Base-by-base conservation (phyloP, 2,888 invertebrate species). In the Lycia hirtaria region DNA sequence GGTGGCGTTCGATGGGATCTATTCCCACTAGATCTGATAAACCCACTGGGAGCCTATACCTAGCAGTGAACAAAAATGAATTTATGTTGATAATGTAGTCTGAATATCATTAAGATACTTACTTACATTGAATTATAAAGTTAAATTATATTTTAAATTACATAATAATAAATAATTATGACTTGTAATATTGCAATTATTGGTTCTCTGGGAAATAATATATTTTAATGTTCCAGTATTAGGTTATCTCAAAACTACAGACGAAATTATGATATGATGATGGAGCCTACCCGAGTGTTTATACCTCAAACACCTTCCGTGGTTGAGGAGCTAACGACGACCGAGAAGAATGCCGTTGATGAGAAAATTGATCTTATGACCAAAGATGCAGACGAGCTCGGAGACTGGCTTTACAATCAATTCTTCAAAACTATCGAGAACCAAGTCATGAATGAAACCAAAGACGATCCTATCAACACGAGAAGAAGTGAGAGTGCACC, bases 371-470 rank as follows among this genome's bases (percentile, higher is more conserved):
- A 82, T 37, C 79, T 78, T 53, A 78, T 83, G 45, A 62, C 81
- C 2, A 84, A 85, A 69, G 84, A 86, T 33, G 75, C 83, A 3
- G 86, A 87, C 33, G 87, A 88, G 47, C 76, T 91, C 26, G 82
- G 90, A 14, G 88, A 90, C 59, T 92, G 91, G 91, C 75, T 92
- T 7, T 91, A 90, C 60, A 88, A 88, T 59, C 89, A 91, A 60
- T 92, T 92, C 57, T 90, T 88, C 57, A 88, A 89, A 80, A 85
- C 89, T 14, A 83, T 92, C 40, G 91, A 92, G 65, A 86, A 76
- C 40, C 87, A 88, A 79, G 85, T 89, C 1, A 83, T 90, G 1
- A 89, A 87, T 53, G 83, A 83, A 32, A 85, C 89, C 9, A 67
- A 72, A 60, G 73, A 72, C 3, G 72, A 70, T 32, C 61, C 75